Percentiles rank a stretch among this genome's conserved stretches.
phyloP scores from a whole-genome alignment of 2,888 invertebrate genomes.

The Tachina fera region DNA sequence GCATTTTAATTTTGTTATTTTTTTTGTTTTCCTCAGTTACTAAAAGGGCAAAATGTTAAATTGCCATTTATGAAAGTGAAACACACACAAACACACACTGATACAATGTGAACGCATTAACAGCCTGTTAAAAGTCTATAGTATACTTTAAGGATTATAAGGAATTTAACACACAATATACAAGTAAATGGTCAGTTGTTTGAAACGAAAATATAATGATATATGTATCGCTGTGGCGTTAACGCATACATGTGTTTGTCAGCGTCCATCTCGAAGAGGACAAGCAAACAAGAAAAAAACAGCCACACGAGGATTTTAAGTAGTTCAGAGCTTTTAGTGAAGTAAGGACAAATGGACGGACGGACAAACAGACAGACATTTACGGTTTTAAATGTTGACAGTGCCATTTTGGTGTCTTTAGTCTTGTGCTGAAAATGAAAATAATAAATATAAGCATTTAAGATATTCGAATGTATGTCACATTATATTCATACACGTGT shows the following conservation, averaged over 20 bases:
- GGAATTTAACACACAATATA: slow-evolving; percentile 56
- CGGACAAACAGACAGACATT: background rate
- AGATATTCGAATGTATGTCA: background rate
- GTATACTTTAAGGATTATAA: slow-evolving; percentile 63
- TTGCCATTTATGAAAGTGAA: slow-evolving; percentile 20
- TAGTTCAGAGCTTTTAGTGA: background rate
- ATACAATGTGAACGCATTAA: slow-evolving; percentile 6
- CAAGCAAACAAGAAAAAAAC: background rate
- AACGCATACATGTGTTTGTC: background rate
- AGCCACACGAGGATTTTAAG: slow-evolving; percentile 14
- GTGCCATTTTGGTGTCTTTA: background rate
- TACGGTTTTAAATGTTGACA: slow-evolving; percentile 32
- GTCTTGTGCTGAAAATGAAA: slow-evolving; percentile 14
- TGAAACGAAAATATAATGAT: background rate
- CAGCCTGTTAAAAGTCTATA: slow-evolving; percentile 44
- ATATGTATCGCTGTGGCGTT: background rate
- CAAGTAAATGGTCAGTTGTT: slow-evolving; percentile 6
- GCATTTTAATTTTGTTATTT: slow-evolving; percentile 8
- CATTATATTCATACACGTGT: background rate
- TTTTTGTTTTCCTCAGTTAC: slow-evolving; percentile 13
- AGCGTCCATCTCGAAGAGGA: background rate
- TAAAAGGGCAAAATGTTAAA: slow-evolving; percentile 27
- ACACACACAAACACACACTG: background rate
- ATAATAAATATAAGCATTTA: slow-evolving; percentile 12
- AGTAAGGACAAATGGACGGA: background rate